Percentiles rank a stretch among this genome's conserved stretches.
Conservation (phyloP, 2,888 invertebrate species). For the Megalurothrips usitatus region DNA sequence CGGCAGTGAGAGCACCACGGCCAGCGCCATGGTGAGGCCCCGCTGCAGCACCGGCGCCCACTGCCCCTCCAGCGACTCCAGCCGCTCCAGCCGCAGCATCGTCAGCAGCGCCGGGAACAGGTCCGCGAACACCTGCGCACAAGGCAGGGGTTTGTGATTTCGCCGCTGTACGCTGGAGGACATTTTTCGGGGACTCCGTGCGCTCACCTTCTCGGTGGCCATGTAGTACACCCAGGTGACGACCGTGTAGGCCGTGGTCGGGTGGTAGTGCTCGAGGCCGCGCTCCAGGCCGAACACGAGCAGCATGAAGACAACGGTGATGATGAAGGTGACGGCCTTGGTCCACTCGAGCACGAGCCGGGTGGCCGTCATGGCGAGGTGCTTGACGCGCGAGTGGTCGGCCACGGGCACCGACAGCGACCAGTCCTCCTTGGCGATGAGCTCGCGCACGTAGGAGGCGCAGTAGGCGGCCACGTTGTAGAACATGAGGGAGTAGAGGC, state of each 20-base stretch:
- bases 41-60: constrained; percentile 64
- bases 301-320: constrained; percentile 70
- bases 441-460: constrained; percentile 67
- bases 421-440: constrained; percentile 71
- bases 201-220: constrained; percentile 60
- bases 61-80: constrained; percentile 67
- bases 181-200: not conserved
- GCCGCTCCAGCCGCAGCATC: constrained; percentile 56
- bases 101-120: constrained; percentile 57
- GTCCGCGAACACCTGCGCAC: constrained; percentile 52
- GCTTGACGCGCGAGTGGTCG: constrained; percentile 66
- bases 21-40: constrained; percentile 55
- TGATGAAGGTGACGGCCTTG: constrained; percentile 72
- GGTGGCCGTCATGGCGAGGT: constrained; percentile 75
- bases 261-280: constrained; percentile 68
- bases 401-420: constrained; percentile 70
- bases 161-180: no score
- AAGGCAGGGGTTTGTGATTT: not conserved
- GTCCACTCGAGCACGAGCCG: constrained; percentile 78
- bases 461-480: constrained; percentile 77
- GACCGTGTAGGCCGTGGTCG: constrained; percentile 60
- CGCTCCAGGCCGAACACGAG: constrained; percentile 70
- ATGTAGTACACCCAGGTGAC: constrained; percentile 67
- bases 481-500: constrained; percentile 73
- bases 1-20: constrained; percentile 54